Evolutionary conservation across 2,888 invertebrate genomes (phyloP).

Genomic region (Ariolimax columbianus): DNA sequence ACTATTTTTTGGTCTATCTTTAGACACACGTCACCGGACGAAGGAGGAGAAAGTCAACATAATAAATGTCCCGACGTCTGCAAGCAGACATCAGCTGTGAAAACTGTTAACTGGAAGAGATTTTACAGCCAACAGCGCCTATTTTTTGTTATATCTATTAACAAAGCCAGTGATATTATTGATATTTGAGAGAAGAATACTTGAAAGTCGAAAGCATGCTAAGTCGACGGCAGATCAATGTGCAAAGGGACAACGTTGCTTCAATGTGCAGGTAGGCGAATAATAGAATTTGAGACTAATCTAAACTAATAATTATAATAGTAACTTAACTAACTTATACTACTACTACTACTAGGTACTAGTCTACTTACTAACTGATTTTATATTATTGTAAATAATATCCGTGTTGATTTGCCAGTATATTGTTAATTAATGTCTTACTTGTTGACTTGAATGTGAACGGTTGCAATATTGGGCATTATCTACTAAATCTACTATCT

Average conservation of each 20-base stretch:
- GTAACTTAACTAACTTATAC: no score
- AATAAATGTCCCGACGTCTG: neutral
- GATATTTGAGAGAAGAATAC: neutral
- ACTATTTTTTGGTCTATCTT: neutral
- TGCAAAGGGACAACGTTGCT: slow-evolving; percentile 5
- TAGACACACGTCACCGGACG: neutral
- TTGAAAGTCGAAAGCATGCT: neutral
- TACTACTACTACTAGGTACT: no score
- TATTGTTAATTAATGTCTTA: no score
- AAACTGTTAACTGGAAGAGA: neutral
- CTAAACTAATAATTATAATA: neutral
- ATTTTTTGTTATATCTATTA: neutral
- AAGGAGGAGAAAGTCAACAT: slow-evolving; percentile 10
- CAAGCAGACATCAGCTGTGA: neutral
- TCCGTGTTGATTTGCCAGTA: no score
- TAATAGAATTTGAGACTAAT: neutral
- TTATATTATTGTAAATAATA: no score
- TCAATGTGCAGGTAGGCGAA: slow-evolving; percentile 11
- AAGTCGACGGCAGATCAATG: neutral
- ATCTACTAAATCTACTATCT: no score
- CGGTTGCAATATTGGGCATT: no score
- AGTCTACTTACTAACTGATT: no score
- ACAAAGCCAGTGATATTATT: neutral
- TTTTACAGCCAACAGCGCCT: neutral
- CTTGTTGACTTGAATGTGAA: no score